A percentile compares a stretch with the other conserved stretches of the same genome.
These are phyloP conservation scores for Phanerotoma sp. DNA, from an alignment of 2,888 invertebrate genomes.

Conservation along the genomic window DNA sequence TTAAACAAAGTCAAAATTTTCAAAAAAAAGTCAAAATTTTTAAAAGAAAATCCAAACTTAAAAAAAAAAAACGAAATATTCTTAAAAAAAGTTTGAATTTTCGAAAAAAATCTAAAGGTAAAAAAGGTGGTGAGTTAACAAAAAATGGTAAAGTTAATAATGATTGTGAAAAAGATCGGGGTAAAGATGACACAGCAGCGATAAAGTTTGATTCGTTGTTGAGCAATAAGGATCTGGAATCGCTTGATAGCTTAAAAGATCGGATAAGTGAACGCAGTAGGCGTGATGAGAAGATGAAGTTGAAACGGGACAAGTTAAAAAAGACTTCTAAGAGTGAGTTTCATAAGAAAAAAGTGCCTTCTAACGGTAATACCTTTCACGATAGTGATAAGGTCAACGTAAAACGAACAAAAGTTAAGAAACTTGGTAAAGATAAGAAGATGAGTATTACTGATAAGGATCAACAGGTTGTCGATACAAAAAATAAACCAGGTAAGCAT, in stretches of 20 bases:
- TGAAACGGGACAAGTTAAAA: conserved; percentile 50
- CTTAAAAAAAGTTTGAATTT: too few relatives aligned
- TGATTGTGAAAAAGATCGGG: conserved; percentile 59
- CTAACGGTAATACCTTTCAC: conserved; percentile 52
- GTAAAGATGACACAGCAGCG: conserved; percentile 44
- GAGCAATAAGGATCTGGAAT: conserved; percentile 52
- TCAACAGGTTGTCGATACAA: conserved; percentile 40
- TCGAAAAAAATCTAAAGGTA: conserved; percentile 61
- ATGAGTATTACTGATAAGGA: conserved; percentile 38
- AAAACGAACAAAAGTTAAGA: conserved; percentile 49
- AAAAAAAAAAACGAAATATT: too few relatives aligned
- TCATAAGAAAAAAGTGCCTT: conserved; percentile 56
- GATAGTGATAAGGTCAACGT: conserved; percentile 46
- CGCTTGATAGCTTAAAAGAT: conserved; percentile 53
- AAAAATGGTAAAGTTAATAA: conserved; percentile 64
- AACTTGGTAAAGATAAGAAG: conserved; percentile 38
- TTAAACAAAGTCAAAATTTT: too few relatives aligned
- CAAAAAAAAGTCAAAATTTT: too few relatives aligned
- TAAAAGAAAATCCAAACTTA: too few relatives aligned
- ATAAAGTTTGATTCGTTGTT: conserved; percentile 48
- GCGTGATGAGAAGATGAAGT: conserved; percentile 51
- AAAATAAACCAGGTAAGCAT: conserved; percentile 48
- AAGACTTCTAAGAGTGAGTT: conserved; percentile 41
- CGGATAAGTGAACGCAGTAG: conserved; percentile 49
- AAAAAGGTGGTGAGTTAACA: conserved; percentile 61